phyloP scores from a whole-genome alignment of 2,113 vertebrate genomes.

The Malurus alboscapulatus region DNA sequence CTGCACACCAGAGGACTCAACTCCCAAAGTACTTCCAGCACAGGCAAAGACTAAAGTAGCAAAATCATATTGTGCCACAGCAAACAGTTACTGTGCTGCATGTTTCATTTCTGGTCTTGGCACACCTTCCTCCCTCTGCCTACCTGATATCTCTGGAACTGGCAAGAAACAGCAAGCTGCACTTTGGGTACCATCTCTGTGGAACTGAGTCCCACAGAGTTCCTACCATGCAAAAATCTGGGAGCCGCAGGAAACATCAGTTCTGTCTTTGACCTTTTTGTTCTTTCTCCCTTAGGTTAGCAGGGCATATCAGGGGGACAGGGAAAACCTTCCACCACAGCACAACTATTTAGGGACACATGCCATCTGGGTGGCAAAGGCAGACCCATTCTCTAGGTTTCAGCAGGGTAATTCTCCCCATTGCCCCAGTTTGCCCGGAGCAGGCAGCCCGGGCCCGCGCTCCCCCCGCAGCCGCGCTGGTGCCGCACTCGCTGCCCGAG shows the following conservation, averaged over 20 bases:
- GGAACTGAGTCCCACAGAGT: background rate
- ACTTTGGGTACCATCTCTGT: background rate
- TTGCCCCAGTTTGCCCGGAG: background rate
- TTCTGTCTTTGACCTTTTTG: background rate
- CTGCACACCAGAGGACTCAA: background rate
- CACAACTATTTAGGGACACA: background rate
- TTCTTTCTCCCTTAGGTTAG: background rate
- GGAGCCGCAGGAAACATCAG: background rate
- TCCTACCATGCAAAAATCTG: background rate
- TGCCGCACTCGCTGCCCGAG: background rate
- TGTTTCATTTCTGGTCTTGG: background rate
- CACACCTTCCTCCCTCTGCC: background rate
- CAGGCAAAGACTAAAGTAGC: background rate
- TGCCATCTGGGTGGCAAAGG: fast-evolving
- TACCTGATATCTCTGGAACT: background rate
- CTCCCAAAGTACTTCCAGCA: background rate
- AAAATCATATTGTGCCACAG: background rate
- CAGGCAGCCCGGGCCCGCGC: background rate
- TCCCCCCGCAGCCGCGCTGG: background rate
- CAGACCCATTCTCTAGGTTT: background rate
- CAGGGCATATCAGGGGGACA: background rate
- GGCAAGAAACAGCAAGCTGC: background rate
- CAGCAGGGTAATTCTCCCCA: background rate
- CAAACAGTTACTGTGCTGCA: background rate
- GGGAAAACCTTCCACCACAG: background rate